phyloP scores from a whole-genome alignment of 2,113 vertebrate species.

The Gnathonemus longibarbis region DNA sequence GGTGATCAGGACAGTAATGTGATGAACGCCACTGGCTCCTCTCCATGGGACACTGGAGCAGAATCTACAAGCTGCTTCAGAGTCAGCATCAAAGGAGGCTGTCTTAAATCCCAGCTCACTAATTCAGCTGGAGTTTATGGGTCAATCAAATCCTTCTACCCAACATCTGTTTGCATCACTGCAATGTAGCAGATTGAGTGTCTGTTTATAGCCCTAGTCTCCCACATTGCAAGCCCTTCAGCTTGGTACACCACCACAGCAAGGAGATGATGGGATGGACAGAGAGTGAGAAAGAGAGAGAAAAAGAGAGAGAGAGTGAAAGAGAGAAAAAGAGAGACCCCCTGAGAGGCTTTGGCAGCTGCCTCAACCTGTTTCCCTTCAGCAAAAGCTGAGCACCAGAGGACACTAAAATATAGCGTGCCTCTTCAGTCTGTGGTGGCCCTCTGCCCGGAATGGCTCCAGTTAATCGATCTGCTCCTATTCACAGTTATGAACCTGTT shows the following conservation, averaged over 20 bases:
- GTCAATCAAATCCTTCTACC: neutral
- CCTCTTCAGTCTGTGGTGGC: slow-evolving; percentile 38
- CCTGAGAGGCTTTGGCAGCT: neutral
- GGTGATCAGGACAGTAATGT: neutral
- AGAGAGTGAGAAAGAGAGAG: neutral
- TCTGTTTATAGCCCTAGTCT: neutral
- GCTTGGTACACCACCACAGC: neutral
- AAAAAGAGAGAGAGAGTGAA: neutral
- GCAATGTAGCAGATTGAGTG: neutral
- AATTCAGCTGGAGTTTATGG: neutral
- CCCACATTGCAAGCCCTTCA: neutral
- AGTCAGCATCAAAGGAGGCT: neutral
- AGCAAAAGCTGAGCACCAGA: slow-evolving; percentile 25
- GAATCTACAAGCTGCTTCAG: neutral
- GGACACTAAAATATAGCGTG: slow-evolving; percentile 28
- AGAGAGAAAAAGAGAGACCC: neutral
- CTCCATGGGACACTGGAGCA: neutral
- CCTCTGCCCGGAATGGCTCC: slow-evolving; percentile 26
- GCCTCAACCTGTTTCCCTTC: neutral
- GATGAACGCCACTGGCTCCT: neutral
- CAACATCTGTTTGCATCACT: neutral
- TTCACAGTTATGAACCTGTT: slow-evolving; percentile 35
- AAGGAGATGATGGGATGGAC: neutral
- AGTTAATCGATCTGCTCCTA: slow-evolving; percentile 24
- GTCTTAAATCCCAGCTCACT: neutral